A percentile compares a stretch with the other conserved stretches of the same genome.
phyloP scores from a whole-genome alignment of 2,113 vertebrate species.

The Hemiscyllium ocellatum region DNA sequence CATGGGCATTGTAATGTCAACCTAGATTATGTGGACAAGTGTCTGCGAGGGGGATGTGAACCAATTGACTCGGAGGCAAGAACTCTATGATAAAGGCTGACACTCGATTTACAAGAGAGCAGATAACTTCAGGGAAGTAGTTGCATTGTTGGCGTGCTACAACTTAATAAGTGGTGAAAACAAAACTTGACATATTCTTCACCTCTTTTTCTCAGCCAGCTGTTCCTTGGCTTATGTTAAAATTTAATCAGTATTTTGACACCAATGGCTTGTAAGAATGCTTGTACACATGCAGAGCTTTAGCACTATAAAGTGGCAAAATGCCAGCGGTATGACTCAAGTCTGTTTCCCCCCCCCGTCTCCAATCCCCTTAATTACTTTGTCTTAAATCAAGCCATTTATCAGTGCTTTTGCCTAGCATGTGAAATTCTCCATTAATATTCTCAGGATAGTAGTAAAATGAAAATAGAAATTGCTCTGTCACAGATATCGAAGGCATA shows the following conservation, averaged over 20 bases:
- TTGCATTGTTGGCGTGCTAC: not conserved
- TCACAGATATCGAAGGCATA: not conserved
- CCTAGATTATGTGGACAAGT: not conserved
- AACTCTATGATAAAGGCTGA: too few relatives aligned
- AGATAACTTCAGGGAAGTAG: not conserved
- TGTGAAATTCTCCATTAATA: conserved; percentile 1
- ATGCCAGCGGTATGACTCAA: not conserved
- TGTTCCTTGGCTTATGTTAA: not conserved
- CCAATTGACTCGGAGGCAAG: not conserved
- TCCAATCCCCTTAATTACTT: not conserved
- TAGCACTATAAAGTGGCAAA: not conserved
- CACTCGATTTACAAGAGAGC: not conserved
- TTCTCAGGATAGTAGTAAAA: not conserved
- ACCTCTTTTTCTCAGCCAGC: not conserved
- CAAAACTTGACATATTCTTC: not conserved
- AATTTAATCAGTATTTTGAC: not conserved
- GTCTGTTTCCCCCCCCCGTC: not conserved
- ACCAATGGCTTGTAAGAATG: not conserved
- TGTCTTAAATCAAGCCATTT: not conserved
- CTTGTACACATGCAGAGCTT: not conserved
- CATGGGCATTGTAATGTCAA: not conserved
- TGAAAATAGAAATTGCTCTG: not conserved
- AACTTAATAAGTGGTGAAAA: not conserved
- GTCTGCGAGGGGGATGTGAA: not conserved
- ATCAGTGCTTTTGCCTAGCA: not conserved